A percentile compares a stretch with the other conserved stretches of the same genome.
These are phyloP conservation scores for Pseudococcus longispinus DNA, from an alignment of 2,888 invertebrate genomes.

Conservation along the genomic window DNA sequence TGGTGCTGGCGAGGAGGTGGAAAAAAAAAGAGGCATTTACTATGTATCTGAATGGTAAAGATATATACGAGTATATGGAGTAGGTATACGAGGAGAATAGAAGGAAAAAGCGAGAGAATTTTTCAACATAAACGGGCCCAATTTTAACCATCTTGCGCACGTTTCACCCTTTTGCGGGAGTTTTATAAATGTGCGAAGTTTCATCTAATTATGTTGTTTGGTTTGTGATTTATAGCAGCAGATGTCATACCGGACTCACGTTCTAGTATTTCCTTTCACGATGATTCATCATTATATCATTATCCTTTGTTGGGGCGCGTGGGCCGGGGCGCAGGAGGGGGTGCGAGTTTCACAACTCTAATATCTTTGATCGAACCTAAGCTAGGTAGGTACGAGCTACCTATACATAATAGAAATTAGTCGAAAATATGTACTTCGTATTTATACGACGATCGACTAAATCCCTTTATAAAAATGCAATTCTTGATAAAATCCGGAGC, in stretches of 20 bases:
- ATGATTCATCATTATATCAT: slow-evolving; percentile 51
- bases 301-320: slow-evolving; percentile 35
- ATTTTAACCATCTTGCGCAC: slow-evolving; percentile 39
- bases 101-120: slow-evolving; percentile 21
- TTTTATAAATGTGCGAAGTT: slow-evolving; percentile 42
- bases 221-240: slow-evolving; percentile 50
- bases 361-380: slow-evolving; percentile 5
- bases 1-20: not conserved
- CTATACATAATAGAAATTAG: not conserved
- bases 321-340: no score
- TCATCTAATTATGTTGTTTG: slow-evolving; percentile 45
- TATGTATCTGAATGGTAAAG: not conserved
- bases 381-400: not conserved
- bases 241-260: slow-evolving; percentile 47
- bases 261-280: slow-evolving; percentile 29
- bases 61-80: not conserved
- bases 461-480: not conserved
- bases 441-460: not conserved
- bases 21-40: not conserved
- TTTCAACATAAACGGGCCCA: slow-evolving; percentile 38
- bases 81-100: not conserved
- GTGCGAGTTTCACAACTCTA: not conserved
- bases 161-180: slow-evolving; percentile 39
- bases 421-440: not conserved
- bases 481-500: not conserved